Base-by-base conservation (phyloP, 2,113 vertebrate genomes). In the Anthoscopus minutus region DNA sequence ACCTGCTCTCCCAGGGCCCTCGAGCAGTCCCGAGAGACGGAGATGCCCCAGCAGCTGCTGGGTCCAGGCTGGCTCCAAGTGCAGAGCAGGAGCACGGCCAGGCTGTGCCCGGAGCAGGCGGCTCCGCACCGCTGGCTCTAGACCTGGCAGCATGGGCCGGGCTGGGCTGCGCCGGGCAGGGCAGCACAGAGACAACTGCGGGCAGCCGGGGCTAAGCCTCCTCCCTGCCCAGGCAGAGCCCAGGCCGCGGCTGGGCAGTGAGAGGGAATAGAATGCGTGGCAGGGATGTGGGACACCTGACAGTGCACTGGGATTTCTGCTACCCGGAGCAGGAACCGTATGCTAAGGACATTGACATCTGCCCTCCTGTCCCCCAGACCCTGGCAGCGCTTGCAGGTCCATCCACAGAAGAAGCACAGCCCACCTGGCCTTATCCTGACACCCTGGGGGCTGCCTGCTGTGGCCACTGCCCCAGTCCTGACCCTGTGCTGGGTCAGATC, bases 261-360 rank as follows among this genome's bases (percentile, higher is more conserved):
- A 93, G 37, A n/a, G 57, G 14, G 37, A 96, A 95, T 37, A 94
- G 95, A 97, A 94, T 95, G 5, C 22, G 95, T 10, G 7, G 20
- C 6, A 4, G 22, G 38, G 25, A 50, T 2, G 5, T 4, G 8
- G 30, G 38, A 70, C 66, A 42, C 35, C 23, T 2, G 3, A 48
- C 1, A 2, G 72, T 4, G 22, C 47, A 11, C 9, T 2, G 1
- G 23, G 19, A 33, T n/a, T 27, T 51, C 37, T 60, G 74, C 47
- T 45, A 8, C 25, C 2, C 4, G 27, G 48, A 85, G 35, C 71
- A 53, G 48, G 22, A 86, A 74, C 37, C 1, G 0, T 4, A 9
- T 30, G 45, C 35, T 18, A 5, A 12, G 51, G 35, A 18, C 0
- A 1, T 4, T 7, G 69, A 5, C n/a, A 58, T 21, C 4, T 0